A percentile compares a stretch with the other conserved stretches of the same genome.
These are phyloP conservation scores for Zaprionus africanus DNA, from an alignment of 1,140 invertebrate genomes.

Conservation along the genomic window DNA sequence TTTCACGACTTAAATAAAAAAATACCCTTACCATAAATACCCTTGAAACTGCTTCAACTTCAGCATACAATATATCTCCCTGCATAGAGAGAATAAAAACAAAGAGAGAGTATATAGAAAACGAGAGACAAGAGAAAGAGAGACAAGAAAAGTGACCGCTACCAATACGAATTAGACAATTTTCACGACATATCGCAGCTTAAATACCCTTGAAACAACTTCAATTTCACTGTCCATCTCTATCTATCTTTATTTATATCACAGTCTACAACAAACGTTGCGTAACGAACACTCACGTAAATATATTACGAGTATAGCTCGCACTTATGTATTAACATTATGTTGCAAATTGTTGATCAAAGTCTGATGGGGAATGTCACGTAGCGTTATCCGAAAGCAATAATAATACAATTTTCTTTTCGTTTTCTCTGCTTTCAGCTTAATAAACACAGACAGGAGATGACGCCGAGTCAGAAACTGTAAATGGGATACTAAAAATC, in stretches of 20 bases:
- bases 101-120: no score
- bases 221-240: not conserved
- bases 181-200: not conserved
- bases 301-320: not conserved
- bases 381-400: not conserved
- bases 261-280: not conserved
- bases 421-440: constrained; percentile 42
- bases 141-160: no score
- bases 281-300: no score
- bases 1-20: not conserved
- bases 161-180: no score
- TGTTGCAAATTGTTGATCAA: constrained; percentile 3
- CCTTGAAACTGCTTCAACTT: not conserved
- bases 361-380: not conserved
- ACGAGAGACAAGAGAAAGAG: no score
- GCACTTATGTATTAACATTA: not conserved
- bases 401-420: constrained; percentile 19
- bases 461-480: constrained; percentile 47
- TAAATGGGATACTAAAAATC: constrained; percentile 60
- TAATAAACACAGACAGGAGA: constrained; percentile 36
- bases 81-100: no score
- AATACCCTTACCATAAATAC: no score
- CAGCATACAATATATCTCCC: not conserved
- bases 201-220: not conserved
- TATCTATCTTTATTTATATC: not conserved